Evolutionary conservation across 1,140 invertebrate species (phyloP), one percentile per base, ranked within the genome.

Genomic region (Bombus turneri): DNA sequence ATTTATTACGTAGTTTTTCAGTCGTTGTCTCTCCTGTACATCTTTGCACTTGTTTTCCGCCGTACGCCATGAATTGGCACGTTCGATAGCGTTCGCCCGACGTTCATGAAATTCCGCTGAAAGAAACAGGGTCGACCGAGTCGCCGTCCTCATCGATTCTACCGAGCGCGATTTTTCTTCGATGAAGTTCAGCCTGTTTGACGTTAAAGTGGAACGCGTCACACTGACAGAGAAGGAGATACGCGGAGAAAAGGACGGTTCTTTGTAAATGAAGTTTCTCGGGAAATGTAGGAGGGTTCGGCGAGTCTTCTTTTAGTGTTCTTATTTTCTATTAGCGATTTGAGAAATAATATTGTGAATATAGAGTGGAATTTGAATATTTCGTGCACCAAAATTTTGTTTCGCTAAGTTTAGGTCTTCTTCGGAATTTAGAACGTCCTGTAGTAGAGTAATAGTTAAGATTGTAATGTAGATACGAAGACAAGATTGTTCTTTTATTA

Each of bases 81-180:
- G 71, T 81, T 81, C 69, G 80, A 59, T 43, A 47, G 22, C 41
- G 73, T n/a, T 34, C 57, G 2, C 18, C 39, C 62, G 53, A 28
- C 72, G 53, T 53, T 83, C 72, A 81, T 80, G 57, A 83, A 75
- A 82, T 75, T 73, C 81, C 81, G 39, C 57, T 28, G 31, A 13
- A 43, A 41, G 57, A 74, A 82, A 82, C 81, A 82, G 81, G 81
- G 71, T 82, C 80, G 80, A 59, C 53, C 39, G 57, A 43, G 53
- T 57, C 71, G 71, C 57, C n/a, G 57, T 57, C 41, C 75, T 31
- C 68, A 59, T 81, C 79, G 68, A 81, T 81, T 81, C 37, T 28
- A 72, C 39, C 68, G 13, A 25, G 59, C 71, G 72, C 72, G 81
- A 83, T 64, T 75, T 83, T 83, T 83, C 69, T 82, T 82, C 79